These are phyloP conservation scores for Nomada goodeniana DNA, from an alignment of 2,888 invertebrate species.

Conservation along the genomic window DNA sequence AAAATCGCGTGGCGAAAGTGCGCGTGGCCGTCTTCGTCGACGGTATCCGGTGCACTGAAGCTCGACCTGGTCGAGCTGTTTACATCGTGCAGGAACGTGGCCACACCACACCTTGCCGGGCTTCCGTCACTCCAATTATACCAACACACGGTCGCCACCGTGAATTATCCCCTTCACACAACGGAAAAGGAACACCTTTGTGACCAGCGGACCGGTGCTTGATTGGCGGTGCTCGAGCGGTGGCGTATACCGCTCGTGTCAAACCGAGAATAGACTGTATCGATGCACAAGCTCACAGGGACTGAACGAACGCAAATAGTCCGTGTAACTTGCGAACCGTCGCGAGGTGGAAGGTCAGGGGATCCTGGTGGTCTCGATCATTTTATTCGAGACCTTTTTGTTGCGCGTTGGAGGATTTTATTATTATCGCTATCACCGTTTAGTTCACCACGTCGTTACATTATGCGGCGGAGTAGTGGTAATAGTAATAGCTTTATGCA, in stretches of 20 bases:
- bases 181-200: constrained; percentile 65
- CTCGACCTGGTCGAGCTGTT: constrained; percentile 67
- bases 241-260: constrained; percentile 27
- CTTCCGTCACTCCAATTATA: constrained; percentile 70
- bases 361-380: constrained; percentile 38
- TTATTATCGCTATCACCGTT: neutral
- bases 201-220: constrained; percentile 71
- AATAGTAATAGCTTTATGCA: too few relatives aligned
- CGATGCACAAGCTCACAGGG: constrained; percentile 42
- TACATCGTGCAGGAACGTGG: constrained; percentile 69
- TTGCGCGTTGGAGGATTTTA: neutral
- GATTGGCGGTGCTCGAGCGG: constrained; percentile 65
- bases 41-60: constrained; percentile 71
- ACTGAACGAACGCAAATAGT: constrained; percentile 60
- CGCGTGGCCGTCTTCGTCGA: constrained; percentile 65
- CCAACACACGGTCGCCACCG: constrained; percentile 53
- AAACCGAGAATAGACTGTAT: constrained; percentile 60
- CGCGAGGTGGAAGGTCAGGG: constrained; percentile 60
- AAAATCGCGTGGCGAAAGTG: constrained; percentile 40
- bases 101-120: constrained; percentile 72
- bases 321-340: constrained; percentile 34
- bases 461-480: too few relatives aligned
- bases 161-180: constrained; percentile 62
- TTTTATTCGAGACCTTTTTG: neutral
- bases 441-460: too few relatives aligned